Conservation (phyloP, 1,140 invertebrate genomes). For the Drosophila subpulchrella region DNA sequence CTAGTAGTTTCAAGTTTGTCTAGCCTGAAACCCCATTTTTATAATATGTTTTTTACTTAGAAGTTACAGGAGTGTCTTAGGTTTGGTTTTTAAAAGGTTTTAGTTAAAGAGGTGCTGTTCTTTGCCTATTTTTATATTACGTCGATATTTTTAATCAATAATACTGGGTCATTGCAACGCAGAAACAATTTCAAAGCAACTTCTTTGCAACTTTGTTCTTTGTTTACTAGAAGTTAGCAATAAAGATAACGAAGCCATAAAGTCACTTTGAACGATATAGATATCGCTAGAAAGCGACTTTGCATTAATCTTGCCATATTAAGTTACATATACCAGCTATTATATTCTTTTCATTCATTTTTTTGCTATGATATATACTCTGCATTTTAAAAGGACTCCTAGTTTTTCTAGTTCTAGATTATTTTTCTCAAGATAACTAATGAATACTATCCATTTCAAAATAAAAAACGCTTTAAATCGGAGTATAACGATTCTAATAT, state of each 20-base stretch:
- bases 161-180: background rate
- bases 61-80: too few relatives aligned
- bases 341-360: background rate
- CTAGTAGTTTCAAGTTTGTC: too few relatives aligned
- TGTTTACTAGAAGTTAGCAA: slow-evolving; percentile 1
- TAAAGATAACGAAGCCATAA: background rate
- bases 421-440: too few relatives aligned
- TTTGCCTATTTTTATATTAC: too few relatives aligned
- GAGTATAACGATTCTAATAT: background rate
- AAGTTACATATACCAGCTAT: too few relatives aligned
- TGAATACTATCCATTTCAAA: too few relatives aligned
- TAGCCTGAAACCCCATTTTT: too few relatives aligned
- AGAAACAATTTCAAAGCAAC: background rate
- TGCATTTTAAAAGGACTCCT: background rate
- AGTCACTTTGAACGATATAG: background rate
- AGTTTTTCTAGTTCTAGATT: too few relatives aligned
- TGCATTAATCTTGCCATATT: background rate
- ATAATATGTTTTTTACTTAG: too few relatives aligned
- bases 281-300: background rate
- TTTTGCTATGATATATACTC: too few relatives aligned
- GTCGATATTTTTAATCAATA: background rate
- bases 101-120: too few relatives aligned
- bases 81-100: too few relatives aligned
- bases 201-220: background rate
- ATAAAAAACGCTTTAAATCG: background rate